These are phyloP conservation scores for Euspilapteryx auroguttella DNA, from an alignment of 2,888 invertebrate genomes.

Conservation along the genomic window DNA sequence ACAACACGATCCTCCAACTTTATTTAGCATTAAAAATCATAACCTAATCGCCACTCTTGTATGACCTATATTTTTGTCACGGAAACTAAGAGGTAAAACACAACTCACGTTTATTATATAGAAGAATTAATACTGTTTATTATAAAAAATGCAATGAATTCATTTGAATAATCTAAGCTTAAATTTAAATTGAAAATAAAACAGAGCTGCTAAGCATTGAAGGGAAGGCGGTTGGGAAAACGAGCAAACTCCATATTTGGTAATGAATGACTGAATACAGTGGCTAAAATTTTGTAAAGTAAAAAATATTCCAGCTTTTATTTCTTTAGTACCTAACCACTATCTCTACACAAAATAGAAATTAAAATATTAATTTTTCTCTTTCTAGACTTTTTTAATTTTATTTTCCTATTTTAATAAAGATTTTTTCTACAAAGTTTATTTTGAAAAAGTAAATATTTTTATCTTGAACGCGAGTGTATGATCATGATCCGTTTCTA, in stretches of 20 bases:
- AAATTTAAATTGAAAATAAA: slow-evolving; percentile 39
- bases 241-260: slow-evolving; percentile 72
- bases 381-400: too few species aligned
- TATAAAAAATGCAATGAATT: slow-evolving; percentile 46
- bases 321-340: too few species aligned
- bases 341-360: too few species aligned
- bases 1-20: slow-evolving; percentile 26
- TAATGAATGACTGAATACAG: slow-evolving; percentile 57
- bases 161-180: slow-evolving; percentile 47
- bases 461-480: too few species aligned
- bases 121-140: slow-evolving; percentile 35
- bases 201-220: slow-evolving; percentile 57
- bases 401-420: too few species aligned
- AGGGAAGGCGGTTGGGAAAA: slow-evolving; percentile 63
- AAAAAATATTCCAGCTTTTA: too few species aligned
- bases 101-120: slow-evolving; percentile 45
- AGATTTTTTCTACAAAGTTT: too few species aligned
- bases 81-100: slow-evolving; percentile 19
- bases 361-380: too few species aligned
- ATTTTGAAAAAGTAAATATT: too few species aligned
- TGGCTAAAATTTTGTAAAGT: too few species aligned
- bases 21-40: slow-evolving; percentile 46
- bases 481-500: too few species aligned
- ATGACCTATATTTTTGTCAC: slow-evolving; percentile 58
- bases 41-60: slow-evolving; percentile 40